Base-by-base conservation (phyloP, 2,888 invertebrate species). In the Lycia hirtaria region DNA sequence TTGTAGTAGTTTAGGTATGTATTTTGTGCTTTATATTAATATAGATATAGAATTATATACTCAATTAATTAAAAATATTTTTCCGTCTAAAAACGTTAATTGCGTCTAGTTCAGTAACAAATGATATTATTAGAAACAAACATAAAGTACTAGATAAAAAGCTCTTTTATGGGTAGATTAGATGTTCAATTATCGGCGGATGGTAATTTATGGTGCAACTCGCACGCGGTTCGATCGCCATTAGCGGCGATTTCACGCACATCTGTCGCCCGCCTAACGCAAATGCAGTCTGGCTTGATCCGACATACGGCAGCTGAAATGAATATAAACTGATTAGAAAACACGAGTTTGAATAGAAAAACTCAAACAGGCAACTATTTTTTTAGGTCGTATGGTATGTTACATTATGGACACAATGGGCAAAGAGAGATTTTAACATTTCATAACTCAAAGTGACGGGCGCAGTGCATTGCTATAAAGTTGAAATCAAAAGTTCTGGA, bases 181-280 rank as follows among this genome's bases (percentile, higher is more conserved):
- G 51, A 30, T 19, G 51, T 40, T 35, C 44, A 40, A 33, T 55
- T 55, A 55, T 35, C 28, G 24, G 9, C 15, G 47, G 40, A 49
- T 10, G 51, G 40, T 47, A 45, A 56, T 51, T 45, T 45, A 51
- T 44, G 37, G 41, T 30, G 52, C 45, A 43, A 33, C 48, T 26
- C 32, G 15, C 59, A 60, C 20, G 57, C 28, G 33, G 59, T 4
- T 58, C 22, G 57, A 48, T 37, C 44, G 32, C 56, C 60, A 63
- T 71, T 72, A 70, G 49, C 57, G 64, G 54, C 69, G 71, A 80
- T 78, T 80, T 78, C 72, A 76, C 77, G 73, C 68, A 53, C 80
- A 81, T 74, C 80, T 80, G 81, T 73, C 69, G 73, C 60, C 35
- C 12, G 41, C 51, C 47, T 35, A 47, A 48, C 57, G 51, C 57